Evolutionary conservation across 2,797 vertebrate genomes (phyloP), one percentile per base, ranked within the genome.

Genomic region (Miichthys miiuy): DNA sequence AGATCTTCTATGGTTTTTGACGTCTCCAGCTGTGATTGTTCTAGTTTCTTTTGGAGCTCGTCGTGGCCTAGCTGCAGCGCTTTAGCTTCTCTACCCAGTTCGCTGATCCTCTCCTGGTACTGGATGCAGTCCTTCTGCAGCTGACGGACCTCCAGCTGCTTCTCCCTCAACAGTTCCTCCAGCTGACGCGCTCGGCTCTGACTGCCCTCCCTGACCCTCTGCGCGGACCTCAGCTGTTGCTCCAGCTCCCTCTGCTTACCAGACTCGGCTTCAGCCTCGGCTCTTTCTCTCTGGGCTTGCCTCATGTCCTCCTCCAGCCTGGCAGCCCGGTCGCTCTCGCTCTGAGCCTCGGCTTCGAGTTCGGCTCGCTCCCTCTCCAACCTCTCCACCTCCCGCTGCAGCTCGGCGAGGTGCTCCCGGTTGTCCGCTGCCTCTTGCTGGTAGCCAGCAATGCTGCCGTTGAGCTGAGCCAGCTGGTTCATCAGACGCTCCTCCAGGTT

Each of bases 391-490:
- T 94, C 91, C 50, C 88, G 77, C 85, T 92, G 93, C n/a, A 95
- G 84, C 7, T 91, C 90, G 1, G 79, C 48, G 2, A 96, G 86
- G 18, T 88, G 92, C 41, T 96, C 93, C 58, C 95, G 94, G 77
- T 96, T 91, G 75, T 98, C 96, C 2, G 94, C 89, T 1, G 95
- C 94, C 81, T 99, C 97, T 84, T 99, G 98, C 89, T 99, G 98
- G 83, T 99, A 99, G 90, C 97, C 96, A 1, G 97, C 98, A 13
- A 99, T 99, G 85, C 96, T 99, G 42, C 98, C 98, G n/a, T 99
- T 99, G 64, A 99, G 96, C 91, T 99, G 97, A 52, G 98, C 98
- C 89, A 99, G 78, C 79, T 99, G 98, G 92, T 99, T 97, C 98
- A 99, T 99, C 47, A 99, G 94, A 72, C 96, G 94, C 85, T 99